Base-by-base conservation (phyloP, 2,888 invertebrate genomes). In the Pristionchus arcanus region DNA sequence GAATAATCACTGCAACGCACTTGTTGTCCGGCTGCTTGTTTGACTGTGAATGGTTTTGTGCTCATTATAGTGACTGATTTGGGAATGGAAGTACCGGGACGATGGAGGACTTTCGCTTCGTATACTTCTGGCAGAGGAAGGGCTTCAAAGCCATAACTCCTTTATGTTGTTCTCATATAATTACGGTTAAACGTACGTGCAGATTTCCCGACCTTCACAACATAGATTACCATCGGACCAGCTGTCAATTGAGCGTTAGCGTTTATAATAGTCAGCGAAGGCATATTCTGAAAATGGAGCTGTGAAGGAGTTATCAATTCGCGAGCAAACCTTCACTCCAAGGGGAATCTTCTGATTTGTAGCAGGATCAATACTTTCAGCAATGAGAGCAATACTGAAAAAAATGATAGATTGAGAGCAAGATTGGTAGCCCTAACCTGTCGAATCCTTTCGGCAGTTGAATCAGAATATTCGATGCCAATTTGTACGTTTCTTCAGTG, bases 61-160 rank as follows among this genome's bases (percentile, higher is more conserved):
- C 71, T 71, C 71, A 71, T 71, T 19, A 71, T 11, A 77, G 74
- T 77, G 37, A 77, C 37, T 34, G 74, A 37, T 77, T 42, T 42
- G 74, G 42, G 34, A 25, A 77, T 34, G 34, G 74, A 42, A 37
- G 74, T 42, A 1, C 42, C 37, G 1, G 74, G 42, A 25, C 74
- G 74, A 31, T 42, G 74, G 42, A 77, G 42, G 74, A 37, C 74
- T 9, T 37, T 21, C 42, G 74, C 74, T 25, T 77, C 74, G 74
- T 77, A 77, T 21, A 77, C 74, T 42, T 77, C 74, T 0, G 74
- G 37, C 0, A 21, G 25, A 2, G 37, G 74, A 25, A 21, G 11
- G 25, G 74, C 74, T 77, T 42, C 25, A 77, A 34, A n/a, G 5
- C 19, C 16, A 2, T 21, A 4, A 55, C 55, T 55, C 19, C 55